These are phyloP conservation scores for Salpingus planirostris DNA, from an alignment of 2,888 invertebrate genomes.

Conservation along the genomic window DNA sequence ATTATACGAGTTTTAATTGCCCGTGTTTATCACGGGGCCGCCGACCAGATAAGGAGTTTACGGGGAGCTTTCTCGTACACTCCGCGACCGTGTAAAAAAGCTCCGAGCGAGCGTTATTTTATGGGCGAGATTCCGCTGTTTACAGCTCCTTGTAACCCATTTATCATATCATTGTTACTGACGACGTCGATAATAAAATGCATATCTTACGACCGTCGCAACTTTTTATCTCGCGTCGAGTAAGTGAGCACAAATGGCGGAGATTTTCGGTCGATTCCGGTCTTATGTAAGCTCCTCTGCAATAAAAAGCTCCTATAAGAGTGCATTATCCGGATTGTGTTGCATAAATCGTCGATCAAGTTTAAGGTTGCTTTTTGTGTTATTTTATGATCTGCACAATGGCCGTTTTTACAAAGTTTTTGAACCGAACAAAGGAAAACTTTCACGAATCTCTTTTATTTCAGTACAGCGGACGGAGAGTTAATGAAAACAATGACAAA, in stretches of 20 bases:
- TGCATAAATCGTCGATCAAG: too few relatives aligned
- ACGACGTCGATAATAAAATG: slow-evolving; percentile 16
- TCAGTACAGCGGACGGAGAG: slow-evolving; percentile 9
- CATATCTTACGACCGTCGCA: slow-evolving; percentile 15
- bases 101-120: slow-evolving; percentile 14
- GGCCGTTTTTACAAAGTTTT: too few relatives aligned
- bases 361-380: too few relatives aligned
- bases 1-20: slow-evolving; percentile 1
- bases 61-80: slow-evolving; percentile 2
- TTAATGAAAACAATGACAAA: slow-evolving; percentile 16
- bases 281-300: slow-evolving; percentile 3
- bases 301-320: too few relatives aligned
- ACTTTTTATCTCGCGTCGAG: too few relatives aligned
- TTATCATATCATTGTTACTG: slow-evolving; percentile 17
- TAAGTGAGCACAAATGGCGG: too few relatives aligned
- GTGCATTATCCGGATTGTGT: too few relatives aligned
- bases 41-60: slow-evolving; percentile 13
- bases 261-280: too few relatives aligned
- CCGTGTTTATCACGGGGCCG: slow-evolving; percentile 9
- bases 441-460: too few relatives aligned
- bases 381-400: too few relatives aligned
- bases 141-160: slow-evolving; percentile 19
- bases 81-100: slow-evolving; percentile 8
- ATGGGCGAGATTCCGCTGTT: slow-evolving; percentile 15
- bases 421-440: too few relatives aligned